Percentiles rank a stretch among this genome's conserved stretches.
phyloP scores from a whole-genome alignment of 2,797 vertebrate genomes.

The Gadopsis bispinosus region DNA sequence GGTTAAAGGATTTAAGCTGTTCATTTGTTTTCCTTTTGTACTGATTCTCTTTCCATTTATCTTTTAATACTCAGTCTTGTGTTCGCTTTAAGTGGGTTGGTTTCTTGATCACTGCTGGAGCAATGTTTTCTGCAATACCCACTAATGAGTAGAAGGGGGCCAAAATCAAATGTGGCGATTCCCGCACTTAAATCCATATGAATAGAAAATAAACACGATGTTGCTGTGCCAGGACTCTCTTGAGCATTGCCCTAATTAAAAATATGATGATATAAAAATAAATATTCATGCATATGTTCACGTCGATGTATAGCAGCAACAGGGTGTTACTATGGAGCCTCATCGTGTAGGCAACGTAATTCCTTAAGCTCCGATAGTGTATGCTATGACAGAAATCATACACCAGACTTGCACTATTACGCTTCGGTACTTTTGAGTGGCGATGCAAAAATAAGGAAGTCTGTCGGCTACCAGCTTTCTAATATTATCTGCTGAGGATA shows the following conservation, averaged over 20 bases:
- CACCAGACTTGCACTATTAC: neutral
- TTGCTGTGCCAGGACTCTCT: conserved; percentile 11
- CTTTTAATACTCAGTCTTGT: conserved; percentile 38
- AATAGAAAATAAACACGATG: conserved; percentile 23
- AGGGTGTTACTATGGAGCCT: neutral
- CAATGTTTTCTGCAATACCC: conserved; percentile 11
- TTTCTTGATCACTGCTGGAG: conserved; percentile 38
- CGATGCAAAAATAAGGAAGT: neutral
- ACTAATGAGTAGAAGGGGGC: conserved; percentile 36
- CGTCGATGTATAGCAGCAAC: neutral
- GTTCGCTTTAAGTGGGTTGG: conserved; percentile 35
- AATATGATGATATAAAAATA: neutral
- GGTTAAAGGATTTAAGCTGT: conserved; percentile 35
- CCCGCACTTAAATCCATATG: conserved; percentile 41
- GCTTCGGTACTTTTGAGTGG: neutral
- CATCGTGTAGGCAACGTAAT: neutral
- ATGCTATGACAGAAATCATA: neutral
- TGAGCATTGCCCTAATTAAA: conserved; percentile 22
- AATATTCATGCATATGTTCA: conserved; percentile 5
- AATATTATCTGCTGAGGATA: neutral
- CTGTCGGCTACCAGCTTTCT: too few relatives aligned
- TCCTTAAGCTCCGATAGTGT: neutral
- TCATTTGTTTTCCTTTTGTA: conserved; percentile 65
- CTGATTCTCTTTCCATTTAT: conserved; percentile 52
- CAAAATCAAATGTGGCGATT: conserved; percentile 28